Evolutionary conservation across 2,797 vertebrate species (phyloP).

Genomic region (Odontamblyopus rebecca): DNA sequence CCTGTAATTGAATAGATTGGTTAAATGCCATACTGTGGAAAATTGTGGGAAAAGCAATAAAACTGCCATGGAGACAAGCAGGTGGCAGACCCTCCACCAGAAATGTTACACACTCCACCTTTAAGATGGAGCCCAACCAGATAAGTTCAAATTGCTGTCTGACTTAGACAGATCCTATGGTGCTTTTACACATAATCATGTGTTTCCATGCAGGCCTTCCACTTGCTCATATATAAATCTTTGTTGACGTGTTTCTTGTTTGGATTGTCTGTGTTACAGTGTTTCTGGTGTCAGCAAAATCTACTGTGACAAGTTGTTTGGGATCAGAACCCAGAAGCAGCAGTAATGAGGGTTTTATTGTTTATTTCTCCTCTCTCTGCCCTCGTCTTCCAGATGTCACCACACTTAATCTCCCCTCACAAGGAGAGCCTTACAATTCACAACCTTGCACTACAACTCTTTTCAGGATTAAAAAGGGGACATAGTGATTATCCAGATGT

Average conservation of each 20-base stretch:
- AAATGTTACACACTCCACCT: too few species aligned
- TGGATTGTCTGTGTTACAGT: not conserved
- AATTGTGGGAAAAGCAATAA: too few species aligned
- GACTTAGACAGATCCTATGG: not conserved
- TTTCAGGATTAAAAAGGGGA: conserved; percentile 40
- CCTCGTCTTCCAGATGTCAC: conserved; percentile 43
- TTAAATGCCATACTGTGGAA: too few species aligned
- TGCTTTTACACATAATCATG: not conserved
- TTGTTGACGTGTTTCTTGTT: not conserved
- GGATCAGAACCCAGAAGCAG: not conserved
- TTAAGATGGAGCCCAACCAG: too few species aligned
- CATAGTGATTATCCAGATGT: conserved; percentile 12
- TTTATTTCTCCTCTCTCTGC: conserved; percentile 7
- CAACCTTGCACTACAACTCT: not conserved
- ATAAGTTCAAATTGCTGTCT: too few species aligned
- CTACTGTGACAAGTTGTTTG: not conserved
- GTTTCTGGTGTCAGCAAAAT: not conserved
- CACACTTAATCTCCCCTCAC: conserved; percentile 33
- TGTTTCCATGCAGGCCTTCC: not conserved
- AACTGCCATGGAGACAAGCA: too few species aligned
- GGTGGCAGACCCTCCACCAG: too few species aligned
- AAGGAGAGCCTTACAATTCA: conserved; percentile 14
- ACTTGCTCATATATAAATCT: not conserved
- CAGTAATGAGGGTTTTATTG: conserved; percentile 9
- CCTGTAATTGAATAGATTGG: too few species aligned